Percentiles rank a stretch among this genome's conserved stretches.
phyloP scores from a whole-genome alignment of 2,797 vertebrate species.

The Centropyge bicolor region DNA sequence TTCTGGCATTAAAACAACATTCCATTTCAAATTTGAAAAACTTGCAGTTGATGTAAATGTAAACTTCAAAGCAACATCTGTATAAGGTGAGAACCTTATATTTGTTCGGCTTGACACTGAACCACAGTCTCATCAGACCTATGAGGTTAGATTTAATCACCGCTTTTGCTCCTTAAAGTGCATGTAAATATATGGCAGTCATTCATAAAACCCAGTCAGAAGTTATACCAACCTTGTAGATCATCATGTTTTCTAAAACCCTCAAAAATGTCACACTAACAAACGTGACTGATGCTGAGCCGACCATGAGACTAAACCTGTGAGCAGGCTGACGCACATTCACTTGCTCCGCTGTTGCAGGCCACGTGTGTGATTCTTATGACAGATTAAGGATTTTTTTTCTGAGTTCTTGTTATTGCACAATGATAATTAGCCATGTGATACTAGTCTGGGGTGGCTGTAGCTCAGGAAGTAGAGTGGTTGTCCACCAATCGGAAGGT shows the following conservation, averaged over 20 bases:
- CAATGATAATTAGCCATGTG: slow-evolving; percentile 36
- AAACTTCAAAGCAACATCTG: not conserved
- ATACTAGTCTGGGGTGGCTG: too few relatives aligned
- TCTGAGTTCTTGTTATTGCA: slow-evolving; percentile 27
- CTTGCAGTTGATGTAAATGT: too few relatives aligned
- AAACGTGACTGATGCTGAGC: slow-evolving; percentile 13
- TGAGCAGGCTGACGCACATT: slow-evolving; percentile 13
- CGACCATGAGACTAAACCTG: slow-evolving; percentile 13
- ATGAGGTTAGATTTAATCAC: not conserved
- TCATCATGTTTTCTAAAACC: not conserved
- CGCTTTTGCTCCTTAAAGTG: too few relatives aligned
- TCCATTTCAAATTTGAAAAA: not conserved
- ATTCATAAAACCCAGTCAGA: not conserved
- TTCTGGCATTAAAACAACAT: not conserved
- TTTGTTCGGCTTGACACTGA: not conserved
- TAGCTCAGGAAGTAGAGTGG: too few relatives aligned
- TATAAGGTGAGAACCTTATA: not conserved
- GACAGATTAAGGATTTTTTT: slow-evolving; percentile 46
- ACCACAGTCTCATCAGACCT: not conserved
- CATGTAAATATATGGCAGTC: too few relatives aligned
- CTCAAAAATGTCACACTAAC: not conserved
- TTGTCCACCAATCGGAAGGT: too few relatives aligned
- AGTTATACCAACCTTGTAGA: too few relatives aligned
- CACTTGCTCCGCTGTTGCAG: not conserved
- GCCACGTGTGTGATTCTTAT: slow-evolving; percentile 25